Percentiles rank a stretch among this genome's conserved stretches.
phyloP scores from a whole-genome alignment of 2,888 invertebrate species.

The Venustoraphidia nigricollis region DNA sequence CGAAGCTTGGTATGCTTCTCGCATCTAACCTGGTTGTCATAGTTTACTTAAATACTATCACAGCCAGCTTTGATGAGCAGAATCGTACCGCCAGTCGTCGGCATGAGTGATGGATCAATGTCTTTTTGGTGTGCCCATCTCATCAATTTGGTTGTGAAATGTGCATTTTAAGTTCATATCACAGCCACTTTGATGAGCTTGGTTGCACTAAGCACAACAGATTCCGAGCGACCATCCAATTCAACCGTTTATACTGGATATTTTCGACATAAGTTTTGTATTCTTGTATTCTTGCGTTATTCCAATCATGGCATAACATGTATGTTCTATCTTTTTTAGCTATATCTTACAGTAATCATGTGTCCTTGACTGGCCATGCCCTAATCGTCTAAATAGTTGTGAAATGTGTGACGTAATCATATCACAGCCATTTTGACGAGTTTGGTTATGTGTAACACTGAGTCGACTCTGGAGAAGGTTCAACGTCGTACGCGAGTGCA shows the following conservation, averaged over 20 bases:
- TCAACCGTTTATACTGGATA: neutral
- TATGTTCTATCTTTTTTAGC: too few species aligned
- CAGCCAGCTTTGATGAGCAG: constrained; percentile 94
- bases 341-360: too few species aligned
- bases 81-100: constrained; percentile 31
- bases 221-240: neutral
- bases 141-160: constrained; percentile 87
- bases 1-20: constrained; percentile 33
- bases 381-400: constrained; percentile 70
- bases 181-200: constrained; percentile 97
- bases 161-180: constrained; percentile 57
- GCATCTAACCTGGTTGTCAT: constrained; percentile 71
- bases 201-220: constrained; percentile 24
- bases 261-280: neutral
- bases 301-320: too few species aligned
- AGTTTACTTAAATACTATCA: constrained; percentile 60
- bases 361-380: constrained; percentile 19
- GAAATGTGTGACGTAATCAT: constrained; percentile 49
- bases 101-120: neutral
- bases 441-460: constrained; percentile 41
- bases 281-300: too few species aligned
- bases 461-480: neutral
- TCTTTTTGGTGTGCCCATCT: constrained; percentile 35
- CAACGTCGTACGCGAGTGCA: constrained; percentile 5
- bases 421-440: constrained; percentile 96